A percentile compares a stretch with the other conserved stretches of the same genome.
Evolutionary conservation across 1,140 invertebrate species (phyloP).

Genomic region (Vanessa tameamea): DNA sequence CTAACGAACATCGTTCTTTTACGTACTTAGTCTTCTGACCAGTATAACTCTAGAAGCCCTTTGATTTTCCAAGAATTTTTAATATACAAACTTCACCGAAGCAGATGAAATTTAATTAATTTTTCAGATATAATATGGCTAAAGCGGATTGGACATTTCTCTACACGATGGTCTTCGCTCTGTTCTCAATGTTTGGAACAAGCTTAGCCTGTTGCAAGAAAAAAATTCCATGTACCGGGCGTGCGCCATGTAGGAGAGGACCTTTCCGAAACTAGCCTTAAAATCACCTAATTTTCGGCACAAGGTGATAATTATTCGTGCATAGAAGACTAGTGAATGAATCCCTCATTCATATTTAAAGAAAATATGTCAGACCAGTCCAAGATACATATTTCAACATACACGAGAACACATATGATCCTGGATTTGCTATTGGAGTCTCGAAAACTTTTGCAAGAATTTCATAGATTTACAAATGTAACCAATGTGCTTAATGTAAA

Average conservation of each 20-base stretch:
- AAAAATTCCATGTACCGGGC: slow-evolving; percentile 54
- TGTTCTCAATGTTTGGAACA: slow-evolving; percentile 51
- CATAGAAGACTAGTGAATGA: no score
- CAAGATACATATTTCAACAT: no score
- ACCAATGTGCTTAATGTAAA: neutral
- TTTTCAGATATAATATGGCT: slow-evolving; percentile 52
- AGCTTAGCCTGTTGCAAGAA: slow-evolving; percentile 53
- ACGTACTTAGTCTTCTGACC: no score
- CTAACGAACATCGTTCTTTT: neutral
- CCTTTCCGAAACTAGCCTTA: slow-evolving; percentile 48
- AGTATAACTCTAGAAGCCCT: no score
- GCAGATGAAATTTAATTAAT: slow-evolving; percentile 3
- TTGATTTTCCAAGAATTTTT: neutral
- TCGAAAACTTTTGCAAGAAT: no score
- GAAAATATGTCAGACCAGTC: no score
- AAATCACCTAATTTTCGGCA: no score
- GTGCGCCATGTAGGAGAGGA: slow-evolving; percentile 59
- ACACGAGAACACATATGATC: no score
- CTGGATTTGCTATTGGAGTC: no score
- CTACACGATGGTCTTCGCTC: slow-evolving; percentile 44
- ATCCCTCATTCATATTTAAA: no score
- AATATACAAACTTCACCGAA: neutral
- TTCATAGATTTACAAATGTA: no score
- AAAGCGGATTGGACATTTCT: slow-evolving; percentile 44
- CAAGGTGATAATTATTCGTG: no score